Evolutionary conservation across 2,797 vertebrate genomes (phyloP).

Genomic region (Chromobotia macracanthus): DNA sequence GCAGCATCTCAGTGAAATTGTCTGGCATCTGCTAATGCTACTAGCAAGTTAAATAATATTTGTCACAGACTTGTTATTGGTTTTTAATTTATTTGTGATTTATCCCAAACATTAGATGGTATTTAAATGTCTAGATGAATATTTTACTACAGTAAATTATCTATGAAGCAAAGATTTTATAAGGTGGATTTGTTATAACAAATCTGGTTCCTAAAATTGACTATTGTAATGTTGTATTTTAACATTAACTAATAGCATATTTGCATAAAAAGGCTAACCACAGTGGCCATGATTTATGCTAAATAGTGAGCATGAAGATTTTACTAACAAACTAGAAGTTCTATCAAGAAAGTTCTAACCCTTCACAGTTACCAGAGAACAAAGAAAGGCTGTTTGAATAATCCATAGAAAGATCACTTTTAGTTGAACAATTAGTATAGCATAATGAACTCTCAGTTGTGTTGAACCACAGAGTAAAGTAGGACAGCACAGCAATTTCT

Average conservation of each 20-base stretch:
- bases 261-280: neutral
- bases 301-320: neutral
- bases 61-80: neutral
- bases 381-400: slow-evolving; percentile 16
- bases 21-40: slow-evolving; percentile 3
- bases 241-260: too few species aligned
- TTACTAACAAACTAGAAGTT: neutral
- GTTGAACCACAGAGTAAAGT: slow-evolving; percentile 14
- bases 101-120: neutral
- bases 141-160: too few species aligned
- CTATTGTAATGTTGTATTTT: too few species aligned
- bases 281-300: neutral
- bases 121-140: too few species aligned
- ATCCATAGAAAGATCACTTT: slow-evolving; percentile 5
- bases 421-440: slow-evolving; percentile 2
- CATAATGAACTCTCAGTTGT: slow-evolving; percentile 14
- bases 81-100: slow-evolving; percentile 2
- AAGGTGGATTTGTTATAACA: too few species aligned
- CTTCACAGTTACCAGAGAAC: neutral
- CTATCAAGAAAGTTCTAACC: neutral
- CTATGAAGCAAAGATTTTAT: too few species aligned
- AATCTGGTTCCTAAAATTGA: too few species aligned
- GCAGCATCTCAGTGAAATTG: neutral
- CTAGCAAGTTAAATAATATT: too few species aligned
- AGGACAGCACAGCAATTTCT: slow-evolving; percentile 12